Base-by-base conservation (phyloP, 2,888 invertebrate species). In the Ochropacha duplaris region DNA sequence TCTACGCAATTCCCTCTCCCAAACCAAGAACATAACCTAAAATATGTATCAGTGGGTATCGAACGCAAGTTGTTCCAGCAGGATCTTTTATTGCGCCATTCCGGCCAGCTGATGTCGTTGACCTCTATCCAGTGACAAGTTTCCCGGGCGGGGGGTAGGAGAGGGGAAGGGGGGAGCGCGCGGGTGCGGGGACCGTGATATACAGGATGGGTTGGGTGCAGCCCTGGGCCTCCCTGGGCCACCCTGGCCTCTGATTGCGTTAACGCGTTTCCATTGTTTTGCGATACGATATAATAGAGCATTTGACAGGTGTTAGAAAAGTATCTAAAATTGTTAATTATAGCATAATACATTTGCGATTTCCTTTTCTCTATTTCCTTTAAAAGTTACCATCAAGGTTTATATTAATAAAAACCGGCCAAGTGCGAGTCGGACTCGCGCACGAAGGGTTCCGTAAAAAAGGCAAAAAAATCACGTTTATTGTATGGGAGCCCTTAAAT, bases 81-180 rank as follows among this genome's bases (percentile, higher is more conserved):
- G 14, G 34, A 34, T 34, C 34, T 14, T 14, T 14, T 34, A 34
- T 14, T 14, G 14, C 34, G 14, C 34, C 14, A 34, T 34, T 34
- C 34, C 16, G 16, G 19, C 54, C 52, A 56, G 56, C 56, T 44
- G 50, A 63, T 54, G 87, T 87, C 87, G 73, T 81, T 86, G 88
- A 88, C 87, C 88, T 69, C 75, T 63, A 73, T 74, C 63, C 72
- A 36, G 69, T 74, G 78, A 76, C 74, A 74, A 72, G 77, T 73
- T 52, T 58, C 51, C 16, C 31, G 69, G 52, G 49, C 52, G 57
- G 44, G 57, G 55, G 49, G 39, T 19, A 34, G 14, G 24, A 39
- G 55, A 56, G 59, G 58, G 22, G 54, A 56, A 58, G 49, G 57
- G 26, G 36, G 59, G 54, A 54, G 61, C 61, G 52, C 56, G 63